A percentile compares a stretch with the other conserved stretches of the same genome.
phyloP scores from a whole-genome alignment of 2,797 vertebrate genomes.

The Sebastes melanostomus region DNA sequence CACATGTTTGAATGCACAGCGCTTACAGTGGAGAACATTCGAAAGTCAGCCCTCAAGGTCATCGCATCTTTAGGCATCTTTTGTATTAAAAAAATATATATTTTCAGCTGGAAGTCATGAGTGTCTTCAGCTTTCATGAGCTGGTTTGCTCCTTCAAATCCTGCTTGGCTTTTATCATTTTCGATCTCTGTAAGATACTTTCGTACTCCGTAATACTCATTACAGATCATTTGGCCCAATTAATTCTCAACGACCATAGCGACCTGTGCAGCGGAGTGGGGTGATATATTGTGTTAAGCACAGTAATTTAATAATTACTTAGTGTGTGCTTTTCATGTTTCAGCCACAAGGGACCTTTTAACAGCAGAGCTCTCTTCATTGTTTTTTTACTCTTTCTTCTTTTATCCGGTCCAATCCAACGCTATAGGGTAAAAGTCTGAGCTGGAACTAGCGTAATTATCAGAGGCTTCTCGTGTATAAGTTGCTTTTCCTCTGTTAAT shows the following conservation, averaged over 20 bases:
- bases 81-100: not conserved
- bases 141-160: constrained; percentile 5
- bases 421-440: constrained; percentile 1
- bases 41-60: constrained; percentile 2
- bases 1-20: constrained; percentile 15
- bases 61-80: not conserved
- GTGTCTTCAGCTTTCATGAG: not conserved
- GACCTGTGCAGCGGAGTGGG: constrained; percentile 16
- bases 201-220: constrained; percentile 1
- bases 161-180: constrained; percentile 30
- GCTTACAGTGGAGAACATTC: not conserved
- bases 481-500: constrained; percentile 41
- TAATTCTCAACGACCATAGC: constrained; percentile 30
- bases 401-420: not conserved
- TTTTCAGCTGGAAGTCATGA: not conserved
- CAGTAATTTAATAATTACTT: constrained; percentile 48
- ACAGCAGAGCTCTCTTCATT: constrained; percentile 12
- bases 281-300: constrained; percentile 14
- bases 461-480: constrained; percentile 17
- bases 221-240: constrained; percentile 23
- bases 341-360: constrained; percentile 41
- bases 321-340: constrained; percentile 50
- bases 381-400: constrained; percentile 15
- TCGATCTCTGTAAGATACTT: not conserved
- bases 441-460: constrained; percentile 29